Evolutionary conservation across 2,888 invertebrate species (phyloP), one percentile per base, ranked within the genome.

Genomic region (Plagodis dolabraria): DNA sequence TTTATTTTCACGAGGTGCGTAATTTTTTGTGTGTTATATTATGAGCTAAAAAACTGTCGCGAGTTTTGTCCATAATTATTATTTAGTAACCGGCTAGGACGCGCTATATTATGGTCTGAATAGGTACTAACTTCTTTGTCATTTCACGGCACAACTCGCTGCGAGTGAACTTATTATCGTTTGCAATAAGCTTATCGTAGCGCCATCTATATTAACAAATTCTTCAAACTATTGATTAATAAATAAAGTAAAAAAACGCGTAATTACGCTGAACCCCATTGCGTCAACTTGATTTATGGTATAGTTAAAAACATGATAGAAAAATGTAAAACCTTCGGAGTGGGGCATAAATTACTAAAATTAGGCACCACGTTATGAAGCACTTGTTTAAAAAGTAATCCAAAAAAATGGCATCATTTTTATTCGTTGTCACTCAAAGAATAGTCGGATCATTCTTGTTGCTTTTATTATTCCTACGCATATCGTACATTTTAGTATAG

Each of bases 311-410:
- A 47, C 40, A 33, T 50, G 7, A 12, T 33, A 22, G 2, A 43
- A 43, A 43, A 43, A 11, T 5, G 12, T 36, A 52, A 52, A 45
- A 48, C 34, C 6, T 48, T 38, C 12, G 1, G 12, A 4, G 0
- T 0, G 0, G 6, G 12, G 2, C 6, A 22, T 40, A 42, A 45
- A 42, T 42, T 38, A 47, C 22, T 12, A 64, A 79, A 83, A 77
- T 80, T 83, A 82, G 84, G 83, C 83, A 83, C 82, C 83, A 75
- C 68, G 58, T 65, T 75, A 74, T 74, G 74, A 80, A 72, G 65
- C 68, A 66, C 68, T 45, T 33, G 43, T 65, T 65, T 42, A 67
- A 69, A 76, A 71, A 75, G 47, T 62, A 62, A 69, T 71, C 58
- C 68, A 7, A 74, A 76, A n/a, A 74, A 79, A 82, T 80, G 83